Conservation (phyloP, 2,113 vertebrate species). For the Pachyramphus minor region DNA sequence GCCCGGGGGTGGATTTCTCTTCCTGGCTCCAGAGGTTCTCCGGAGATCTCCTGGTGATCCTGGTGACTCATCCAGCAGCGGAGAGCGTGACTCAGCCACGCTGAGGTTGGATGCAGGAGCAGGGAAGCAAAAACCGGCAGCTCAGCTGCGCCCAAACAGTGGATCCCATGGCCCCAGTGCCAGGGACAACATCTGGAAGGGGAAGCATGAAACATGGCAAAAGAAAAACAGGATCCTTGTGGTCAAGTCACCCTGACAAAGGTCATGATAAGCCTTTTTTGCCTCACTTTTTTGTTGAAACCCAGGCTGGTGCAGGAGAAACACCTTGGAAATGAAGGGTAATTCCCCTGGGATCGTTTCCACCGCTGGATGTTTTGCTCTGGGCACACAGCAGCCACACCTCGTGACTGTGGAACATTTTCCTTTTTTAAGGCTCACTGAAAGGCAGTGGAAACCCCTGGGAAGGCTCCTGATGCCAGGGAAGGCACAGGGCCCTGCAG, state of each 20-base stretch:
- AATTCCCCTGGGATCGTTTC: not conserved
- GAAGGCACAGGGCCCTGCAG: rapidly evolving
- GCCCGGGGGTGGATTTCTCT: not conserved
- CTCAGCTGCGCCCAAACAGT: rapidly evolving
- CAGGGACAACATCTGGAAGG: not conserved
- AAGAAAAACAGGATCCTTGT: not conserved
- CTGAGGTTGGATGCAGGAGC: rapidly evolving
- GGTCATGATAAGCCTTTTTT: not conserved
- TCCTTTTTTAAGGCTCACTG: not conserved
- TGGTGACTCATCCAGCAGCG: not conserved
- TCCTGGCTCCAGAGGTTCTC: not conserved
- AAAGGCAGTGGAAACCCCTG: not conserved
- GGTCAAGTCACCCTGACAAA: not conserved
- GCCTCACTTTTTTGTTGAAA: not conserved
- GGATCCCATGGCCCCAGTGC: rapidly evolving
- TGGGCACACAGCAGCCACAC: not conserved
- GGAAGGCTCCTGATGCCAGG: not conserved
- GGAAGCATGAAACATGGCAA: not conserved
- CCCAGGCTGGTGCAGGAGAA: not conserved
- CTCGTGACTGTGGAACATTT: not conserved
- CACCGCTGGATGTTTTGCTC: not conserved
- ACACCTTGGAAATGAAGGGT: not conserved
- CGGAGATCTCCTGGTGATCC: rapidly evolving
- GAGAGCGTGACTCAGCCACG: not conserved
- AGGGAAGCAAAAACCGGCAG: not conserved